phyloP scores from a whole-genome alignment of 2,888 invertebrate species.

The Erebia palarica region DNA sequence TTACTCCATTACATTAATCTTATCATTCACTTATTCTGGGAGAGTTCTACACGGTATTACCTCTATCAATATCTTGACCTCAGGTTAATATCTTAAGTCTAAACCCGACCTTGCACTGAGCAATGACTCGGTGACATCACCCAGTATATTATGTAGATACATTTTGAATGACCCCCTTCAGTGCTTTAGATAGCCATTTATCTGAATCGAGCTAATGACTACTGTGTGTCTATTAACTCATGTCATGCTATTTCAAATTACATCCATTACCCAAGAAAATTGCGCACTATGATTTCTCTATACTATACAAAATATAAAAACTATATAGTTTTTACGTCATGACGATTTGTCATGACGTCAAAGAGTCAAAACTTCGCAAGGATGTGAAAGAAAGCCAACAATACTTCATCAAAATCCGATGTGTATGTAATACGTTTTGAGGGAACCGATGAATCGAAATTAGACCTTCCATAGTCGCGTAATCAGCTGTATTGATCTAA shows the following conservation, averaged over 20 bases:
- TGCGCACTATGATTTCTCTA: neutral
- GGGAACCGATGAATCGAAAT: too few species aligned
- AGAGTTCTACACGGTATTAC: constrained; percentile 8
- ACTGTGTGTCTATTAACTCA: constrained; percentile 1
- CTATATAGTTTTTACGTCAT: neutral
- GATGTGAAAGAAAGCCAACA: too few species aligned
- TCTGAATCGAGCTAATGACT: constrained; percentile 13
- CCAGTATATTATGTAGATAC: constrained; percentile 10
- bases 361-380: too few species aligned
- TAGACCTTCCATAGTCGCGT: too few species aligned
- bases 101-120: constrained; percentile 37
- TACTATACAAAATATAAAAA: neutral
- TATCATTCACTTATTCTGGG: constrained; percentile 4
- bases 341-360: neutral
- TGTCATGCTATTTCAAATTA: neutral
- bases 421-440: too few species aligned
- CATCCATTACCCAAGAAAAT: neutral
- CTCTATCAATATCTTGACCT: constrained; percentile 23
- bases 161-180: constrained; percentile 3
- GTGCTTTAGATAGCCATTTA: constrained; percentile 17
- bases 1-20: neutral
- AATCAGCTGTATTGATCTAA: too few species aligned
- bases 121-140: constrained; percentile 35
- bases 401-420: too few species aligned
- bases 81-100: constrained; percentile 31